Percentiles rank a stretch among this genome's conserved stretches.
Conservation (phyloP, 2,797 vertebrate species). For the Hozukius guyotensis region DNA sequence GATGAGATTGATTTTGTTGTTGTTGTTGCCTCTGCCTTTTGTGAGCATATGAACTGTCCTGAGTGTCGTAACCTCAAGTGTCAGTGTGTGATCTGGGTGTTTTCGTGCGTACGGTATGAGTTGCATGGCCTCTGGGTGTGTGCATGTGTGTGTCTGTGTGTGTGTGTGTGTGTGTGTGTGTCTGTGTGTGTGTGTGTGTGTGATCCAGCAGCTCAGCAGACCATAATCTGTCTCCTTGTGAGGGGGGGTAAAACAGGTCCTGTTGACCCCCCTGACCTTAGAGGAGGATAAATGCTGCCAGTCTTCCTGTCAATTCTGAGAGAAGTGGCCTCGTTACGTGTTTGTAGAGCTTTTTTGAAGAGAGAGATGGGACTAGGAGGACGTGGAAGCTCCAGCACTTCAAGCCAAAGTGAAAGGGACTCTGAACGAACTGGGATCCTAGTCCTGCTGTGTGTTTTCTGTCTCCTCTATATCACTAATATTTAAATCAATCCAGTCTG, state of each 20-base stretch:
- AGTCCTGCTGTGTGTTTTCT: slow-evolving; percentile 52
- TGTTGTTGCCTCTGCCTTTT: slow-evolving; percentile 62
- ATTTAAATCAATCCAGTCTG: slow-evolving; percentile 51
- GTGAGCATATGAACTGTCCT: slow-evolving; percentile 54
- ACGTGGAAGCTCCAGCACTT: slow-evolving; percentile 54
- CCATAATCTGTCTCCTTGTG: slow-evolving; percentile 38
- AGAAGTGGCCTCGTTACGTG: slow-evolving; percentile 66
- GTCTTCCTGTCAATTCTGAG: slow-evolving; percentile 81
- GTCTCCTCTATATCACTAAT: slow-evolving; percentile 44
- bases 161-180: slow-evolving; percentile 1
- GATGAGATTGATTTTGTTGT: slow-evolving; percentile 25
- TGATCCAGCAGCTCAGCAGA: slow-evolving; percentile 63
- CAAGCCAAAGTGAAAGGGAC: slow-evolving; percentile 76
- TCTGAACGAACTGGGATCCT: slow-evolving; percentile 53
- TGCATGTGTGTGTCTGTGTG: slow-evolving; percentile 38
- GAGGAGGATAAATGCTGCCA: slow-evolving; percentile 71
- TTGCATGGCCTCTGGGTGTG: slow-evolving; percentile 73
- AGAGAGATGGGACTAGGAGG: slow-evolving; percentile 44
- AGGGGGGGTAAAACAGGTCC: slow-evolving; percentile 25
- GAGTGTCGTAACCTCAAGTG: slow-evolving; percentile 54
- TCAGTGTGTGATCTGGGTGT: slow-evolving; percentile 48
- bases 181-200: slow-evolving; percentile 2
- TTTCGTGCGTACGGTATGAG: slow-evolving; percentile 59
- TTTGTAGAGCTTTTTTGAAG: slow-evolving; percentile 53
- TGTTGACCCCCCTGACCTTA: slow-evolving; percentile 64